Evolutionary conservation across 53 echinoderm and acorn worm species (phyloP).

Genomic region (Paracentrotus lividus): DNA sequence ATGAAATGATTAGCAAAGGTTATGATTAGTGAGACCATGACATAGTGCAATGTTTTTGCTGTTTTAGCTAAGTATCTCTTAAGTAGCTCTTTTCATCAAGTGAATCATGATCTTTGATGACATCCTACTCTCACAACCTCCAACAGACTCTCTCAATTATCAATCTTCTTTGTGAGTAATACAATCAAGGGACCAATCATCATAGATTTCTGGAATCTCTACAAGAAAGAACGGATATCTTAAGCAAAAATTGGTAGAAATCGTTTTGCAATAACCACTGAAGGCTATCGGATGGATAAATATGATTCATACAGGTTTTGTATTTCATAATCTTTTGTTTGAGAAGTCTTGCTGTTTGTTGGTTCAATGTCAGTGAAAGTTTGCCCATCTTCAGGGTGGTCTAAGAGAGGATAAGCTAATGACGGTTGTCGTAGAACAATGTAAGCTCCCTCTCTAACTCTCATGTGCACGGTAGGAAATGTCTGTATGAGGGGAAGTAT

Average conservation of each 20-base stretch:
- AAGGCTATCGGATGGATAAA: constrained; percentile 4
- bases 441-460: neutral
- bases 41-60: constrained; percentile 31
- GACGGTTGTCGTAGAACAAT: neutral
- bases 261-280: constrained; percentile 15
- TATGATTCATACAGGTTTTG: constrained; percentile 41
- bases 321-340: neutral
- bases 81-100: neutral
- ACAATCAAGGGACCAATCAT: constrained; percentile 30
- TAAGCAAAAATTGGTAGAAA: constrained; percentile 20
- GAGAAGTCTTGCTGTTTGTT: constrained; percentile 19
- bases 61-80: neutral
- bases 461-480: neutral
- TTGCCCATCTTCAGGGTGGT: constrained; percentile 22
- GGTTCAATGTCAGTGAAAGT: constrained; percentile 32
- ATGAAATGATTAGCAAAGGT: neutral
- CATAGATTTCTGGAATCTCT: neutral
- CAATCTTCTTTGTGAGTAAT: constrained; percentile 18
- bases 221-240: constrained; percentile 12
- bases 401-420: neutral
- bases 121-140: constrained; percentile 34
- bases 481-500: constrained; percentile 34
- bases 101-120: constrained; percentile 43
- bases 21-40: neutral
- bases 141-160: constrained; percentile 40